Evolutionary conservation across 2,797 vertebrate species (phyloP).

Genomic region (Hybognathus amarus): DNA sequence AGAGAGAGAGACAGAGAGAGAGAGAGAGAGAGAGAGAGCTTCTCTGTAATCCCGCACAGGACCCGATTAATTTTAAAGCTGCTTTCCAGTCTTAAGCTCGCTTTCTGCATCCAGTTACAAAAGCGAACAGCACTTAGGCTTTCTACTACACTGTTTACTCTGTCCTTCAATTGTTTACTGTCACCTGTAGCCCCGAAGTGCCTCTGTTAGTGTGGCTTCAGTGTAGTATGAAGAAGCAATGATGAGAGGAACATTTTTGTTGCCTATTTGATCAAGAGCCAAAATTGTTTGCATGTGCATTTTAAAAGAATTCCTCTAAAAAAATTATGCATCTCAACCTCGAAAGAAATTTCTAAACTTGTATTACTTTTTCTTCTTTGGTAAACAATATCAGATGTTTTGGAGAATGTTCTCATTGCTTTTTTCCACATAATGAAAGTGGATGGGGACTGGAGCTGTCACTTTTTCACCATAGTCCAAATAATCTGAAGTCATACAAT

Average conservation of each 20-base stretch:
- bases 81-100: slow-evolving; percentile 75
- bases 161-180: slow-evolving; percentile 10
- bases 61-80: slow-evolving; percentile 79
- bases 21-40: slow-evolving; percentile 56
- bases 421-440: background rate
- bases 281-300: background rate
- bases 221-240: background rate
- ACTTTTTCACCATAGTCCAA: background rate
- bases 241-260: background rate
- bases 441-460: background rate
- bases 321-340: background rate
- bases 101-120: slow-evolving; percentile 68
- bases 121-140: slow-evolving; percentile 21
- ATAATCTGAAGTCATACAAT: background rate
- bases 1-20: slow-evolving; percentile 56
- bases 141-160: slow-evolving; percentile 24
- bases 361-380: background rate
- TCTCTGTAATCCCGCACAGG: slow-evolving; percentile 73
- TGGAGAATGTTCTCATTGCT: background rate
- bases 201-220: background rate
- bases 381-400: background rate
- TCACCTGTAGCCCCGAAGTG: background rate
- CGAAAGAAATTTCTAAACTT: background rate
- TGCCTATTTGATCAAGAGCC: background rate
- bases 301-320: background rate